Evolutionary conservation across 92 coral and sea anemone genomes (phyloP), one percentile per base, ranked within the genome.

Genomic region (Montipora capitata): DNA sequence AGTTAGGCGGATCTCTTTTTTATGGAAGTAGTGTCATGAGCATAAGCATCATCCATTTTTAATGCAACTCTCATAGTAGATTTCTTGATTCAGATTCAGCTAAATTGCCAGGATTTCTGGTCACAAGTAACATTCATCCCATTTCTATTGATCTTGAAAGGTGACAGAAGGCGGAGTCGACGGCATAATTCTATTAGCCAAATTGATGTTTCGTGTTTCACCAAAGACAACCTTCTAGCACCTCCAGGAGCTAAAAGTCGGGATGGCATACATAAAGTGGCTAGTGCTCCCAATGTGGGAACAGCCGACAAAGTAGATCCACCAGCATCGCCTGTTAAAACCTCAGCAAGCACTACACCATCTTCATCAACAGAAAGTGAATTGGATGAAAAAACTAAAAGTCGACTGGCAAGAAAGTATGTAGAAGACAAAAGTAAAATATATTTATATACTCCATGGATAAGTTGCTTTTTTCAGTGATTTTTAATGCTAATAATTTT

Each of bases 141-240:
- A 7, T n/a, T 20, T 49, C 3, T 12, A 1, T 68, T 81, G n/a
- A 40, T 12, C 35, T 15, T 39, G 10, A 3, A 62, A 98, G 99
- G 98, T 68, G 99, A 95, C 43, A 87, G 99, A 80, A 88, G 99
- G 56, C 92, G 96, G 68, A 98, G 99, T 77, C 94, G 96, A 48
- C 90, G 99, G 49, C 99, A 98, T 83, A 96, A 98, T 78, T 98
- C 98, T 14, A 84, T 98, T 72, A 95, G 94, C 80, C 92, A 93
- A 64, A 80, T 95, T 14, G 98, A 95, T 81, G 78, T 89, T 2
- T 49, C 83, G 27, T 76, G 83, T 54, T 10, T 76, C 77, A 84
- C 58, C 16, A 91, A 69, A 54, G 91, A 63, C 2, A 81, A 54
- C 80, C 68, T 35, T 14, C 57, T 91, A n/a, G 79, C 77, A 15